A percentile compares a stretch with the other conserved stretches of the same genome.
Evolutionary conservation across 1,140 invertebrate genomes (phyloP).

Genomic region (Philopotamus ludificatus): DNA sequence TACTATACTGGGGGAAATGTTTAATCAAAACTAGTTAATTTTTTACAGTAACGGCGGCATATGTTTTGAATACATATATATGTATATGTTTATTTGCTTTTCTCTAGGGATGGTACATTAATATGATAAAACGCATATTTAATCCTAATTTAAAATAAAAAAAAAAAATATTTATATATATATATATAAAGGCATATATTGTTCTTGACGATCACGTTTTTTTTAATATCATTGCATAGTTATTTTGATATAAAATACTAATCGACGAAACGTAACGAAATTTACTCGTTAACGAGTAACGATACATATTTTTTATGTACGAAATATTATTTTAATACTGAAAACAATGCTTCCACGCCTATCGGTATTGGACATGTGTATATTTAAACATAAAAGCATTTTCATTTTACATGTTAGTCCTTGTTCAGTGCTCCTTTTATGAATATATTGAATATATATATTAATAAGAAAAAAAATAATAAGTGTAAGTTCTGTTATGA

Average conservation of each 20-base stretch:
- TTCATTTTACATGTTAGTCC: background rate
- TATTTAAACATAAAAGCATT: no score
- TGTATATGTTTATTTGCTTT: conserved; percentile 6
- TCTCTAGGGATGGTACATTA: background rate
- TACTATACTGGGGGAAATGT: background rate
- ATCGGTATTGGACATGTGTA: no score
- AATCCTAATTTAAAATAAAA: conserved; percentile 24
- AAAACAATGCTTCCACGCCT: no score
- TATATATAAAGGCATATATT: conserved; percentile 1
- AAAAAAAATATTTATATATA: conserved; percentile 10
- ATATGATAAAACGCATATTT: background rate
- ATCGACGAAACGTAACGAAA: background rate
- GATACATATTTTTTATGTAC: background rate
- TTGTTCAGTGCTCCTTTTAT: background rate
- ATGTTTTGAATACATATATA: background rate
- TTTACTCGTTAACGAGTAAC: background rate
- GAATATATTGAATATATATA: background rate
- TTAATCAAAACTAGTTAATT: background rate
- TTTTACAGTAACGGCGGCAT: background rate
- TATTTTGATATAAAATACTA: no score
- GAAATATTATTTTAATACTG: background rate
- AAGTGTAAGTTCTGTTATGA: no score
- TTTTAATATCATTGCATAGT: no score
- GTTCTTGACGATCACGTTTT: background rate
- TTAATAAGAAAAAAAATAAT: no score